phyloP scores from a whole-genome alignment of 64 coral and sea anemone genomes.

The Pocillopora damicornis region DNA sequence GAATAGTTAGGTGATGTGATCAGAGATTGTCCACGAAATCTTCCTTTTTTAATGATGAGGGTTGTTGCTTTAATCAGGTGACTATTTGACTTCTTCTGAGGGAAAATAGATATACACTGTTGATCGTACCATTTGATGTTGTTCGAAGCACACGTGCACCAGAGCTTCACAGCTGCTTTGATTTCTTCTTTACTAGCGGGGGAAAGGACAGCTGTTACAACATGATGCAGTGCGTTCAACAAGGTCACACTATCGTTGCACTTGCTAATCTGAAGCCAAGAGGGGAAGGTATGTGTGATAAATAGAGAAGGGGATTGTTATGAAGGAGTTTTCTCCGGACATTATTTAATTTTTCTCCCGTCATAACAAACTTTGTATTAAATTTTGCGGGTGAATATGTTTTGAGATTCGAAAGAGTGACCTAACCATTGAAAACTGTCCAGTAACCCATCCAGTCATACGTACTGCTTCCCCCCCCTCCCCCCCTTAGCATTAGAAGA shows the following conservation, averaged over 20 bases:
- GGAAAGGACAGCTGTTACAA: constrained; percentile 99
- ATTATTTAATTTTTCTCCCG: too few species aligned
- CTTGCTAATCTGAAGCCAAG: constrained; percentile 88
- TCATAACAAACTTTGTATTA: too few species aligned
- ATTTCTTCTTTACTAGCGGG: constrained; percentile 54
- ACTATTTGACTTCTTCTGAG: background rate
- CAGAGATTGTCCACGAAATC: background rate
- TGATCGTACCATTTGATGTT: background rate
- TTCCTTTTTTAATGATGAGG: constrained; percentile 44
- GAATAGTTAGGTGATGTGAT: background rate
- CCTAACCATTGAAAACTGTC: too few species aligned
- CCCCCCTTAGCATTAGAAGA: too few species aligned
- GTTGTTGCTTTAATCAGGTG: constrained; percentile 91
- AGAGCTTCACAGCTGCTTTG: background rate
- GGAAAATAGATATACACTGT: background rate
- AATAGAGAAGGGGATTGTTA: background rate
- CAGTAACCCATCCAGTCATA: too few species aligned
- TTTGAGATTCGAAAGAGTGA: too few species aligned
- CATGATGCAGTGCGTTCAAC: constrained; percentile 90
- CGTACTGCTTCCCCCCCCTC: too few species aligned
- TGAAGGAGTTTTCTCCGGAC: background rate
- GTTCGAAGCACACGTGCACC: background rate
- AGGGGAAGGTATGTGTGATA: constrained; percentile 54
- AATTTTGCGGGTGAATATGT: too few species aligned
- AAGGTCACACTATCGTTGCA: constrained; percentile 86